Evolutionary conservation across 1,140 invertebrate genomes (phyloP).

Genomic region (Calliopsis andreniformis): DNA sequence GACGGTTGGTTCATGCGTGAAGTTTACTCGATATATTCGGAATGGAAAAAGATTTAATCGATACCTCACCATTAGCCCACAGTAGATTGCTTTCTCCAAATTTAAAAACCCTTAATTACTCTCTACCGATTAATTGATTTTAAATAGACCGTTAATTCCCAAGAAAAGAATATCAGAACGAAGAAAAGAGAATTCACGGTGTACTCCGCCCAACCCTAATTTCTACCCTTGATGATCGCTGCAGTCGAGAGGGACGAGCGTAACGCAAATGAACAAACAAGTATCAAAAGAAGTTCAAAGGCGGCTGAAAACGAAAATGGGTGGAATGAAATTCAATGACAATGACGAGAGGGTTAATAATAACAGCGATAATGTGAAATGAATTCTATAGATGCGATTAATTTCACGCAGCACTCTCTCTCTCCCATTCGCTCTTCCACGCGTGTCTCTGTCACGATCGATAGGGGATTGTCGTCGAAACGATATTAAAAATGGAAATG

Average conservation of each 20-base stretch:
- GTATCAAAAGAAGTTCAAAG: conserved; percentile 26
- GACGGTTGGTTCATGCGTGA: not conserved
- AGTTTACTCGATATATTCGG: not conserved
- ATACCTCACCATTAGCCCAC: no score
- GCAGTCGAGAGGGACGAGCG: conserved; percentile 51
- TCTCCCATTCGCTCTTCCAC: not conserved
- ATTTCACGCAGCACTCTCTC: conserved; percentile 42
- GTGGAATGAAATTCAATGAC: conserved; percentile 17
- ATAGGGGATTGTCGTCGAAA: conserved; percentile 39
- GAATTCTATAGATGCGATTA: conserved; percentile 59
- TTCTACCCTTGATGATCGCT: conserved; percentile 62
- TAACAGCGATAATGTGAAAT: conserved; percentile 50
- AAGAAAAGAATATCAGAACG: no score
- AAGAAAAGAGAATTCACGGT: conserved; percentile 53
- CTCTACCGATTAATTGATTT: no score
- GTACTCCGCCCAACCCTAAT: conserved; percentile 53
- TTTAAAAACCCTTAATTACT: no score
- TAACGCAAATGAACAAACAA: conserved; percentile 34
- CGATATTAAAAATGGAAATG: conserved; percentile 30
- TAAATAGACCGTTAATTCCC: no score
- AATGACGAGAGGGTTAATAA: conserved; percentile 39
- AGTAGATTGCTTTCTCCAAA: no score
- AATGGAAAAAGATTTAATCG: conserved; percentile 5
- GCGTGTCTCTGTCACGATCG: conserved; percentile 43
- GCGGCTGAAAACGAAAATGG: conserved; percentile 15